Conservation (phyloP, 2,113 vertebrate species). For the Aphelocoma coerulescens region DNA sequence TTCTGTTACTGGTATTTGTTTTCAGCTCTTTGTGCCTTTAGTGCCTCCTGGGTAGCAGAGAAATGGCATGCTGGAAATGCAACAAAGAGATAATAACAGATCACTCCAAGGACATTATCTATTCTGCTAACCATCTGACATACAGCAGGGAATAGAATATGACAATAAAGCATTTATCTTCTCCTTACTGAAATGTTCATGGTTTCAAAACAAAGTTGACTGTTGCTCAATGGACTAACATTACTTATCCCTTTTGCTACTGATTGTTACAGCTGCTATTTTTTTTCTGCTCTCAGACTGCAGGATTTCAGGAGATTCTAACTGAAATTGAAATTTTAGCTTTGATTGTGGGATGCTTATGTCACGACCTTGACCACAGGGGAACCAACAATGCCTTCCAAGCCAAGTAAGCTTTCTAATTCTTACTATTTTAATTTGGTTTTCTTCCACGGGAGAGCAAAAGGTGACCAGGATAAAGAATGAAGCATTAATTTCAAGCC, state of each 20-base stretch:
- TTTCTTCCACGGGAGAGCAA: constrained; percentile 68
- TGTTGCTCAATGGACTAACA: constrained; percentile 18
- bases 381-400: constrained; percentile 99
- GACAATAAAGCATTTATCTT: constrained; percentile 70
- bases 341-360: constrained; percentile 95
- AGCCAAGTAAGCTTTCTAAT: constrained; percentile 89
- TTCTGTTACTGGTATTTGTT: not conserved
- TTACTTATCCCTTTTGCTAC: constrained; percentile 45
- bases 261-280: constrained; percentile 55
- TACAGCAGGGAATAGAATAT: constrained; percentile 7
- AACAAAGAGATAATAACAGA: constrained; percentile 54
- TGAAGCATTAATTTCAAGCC: constrained; percentile 72
- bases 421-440: constrained; percentile 75
- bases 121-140: constrained; percentile 60
- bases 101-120: constrained; percentile 49
- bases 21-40: not conserved
- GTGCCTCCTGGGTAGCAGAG: not conserved
- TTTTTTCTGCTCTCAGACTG: constrained; percentile 78
- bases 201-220: constrained; percentile 60
- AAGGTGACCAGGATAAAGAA: constrained; percentile 71
- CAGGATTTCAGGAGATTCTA: constrained; percentile 95
- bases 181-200: constrained; percentile 50
- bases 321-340: constrained; percentile 95
- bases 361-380: constrained; percentile 98
- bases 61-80: constrained; percentile 4